A percentile compares a stretch with the other conserved stretches of the same genome.
Evolutionary conservation across 2,797 vertebrate genomes (phyloP).

Genomic region (Falco rusticolus): DNA sequence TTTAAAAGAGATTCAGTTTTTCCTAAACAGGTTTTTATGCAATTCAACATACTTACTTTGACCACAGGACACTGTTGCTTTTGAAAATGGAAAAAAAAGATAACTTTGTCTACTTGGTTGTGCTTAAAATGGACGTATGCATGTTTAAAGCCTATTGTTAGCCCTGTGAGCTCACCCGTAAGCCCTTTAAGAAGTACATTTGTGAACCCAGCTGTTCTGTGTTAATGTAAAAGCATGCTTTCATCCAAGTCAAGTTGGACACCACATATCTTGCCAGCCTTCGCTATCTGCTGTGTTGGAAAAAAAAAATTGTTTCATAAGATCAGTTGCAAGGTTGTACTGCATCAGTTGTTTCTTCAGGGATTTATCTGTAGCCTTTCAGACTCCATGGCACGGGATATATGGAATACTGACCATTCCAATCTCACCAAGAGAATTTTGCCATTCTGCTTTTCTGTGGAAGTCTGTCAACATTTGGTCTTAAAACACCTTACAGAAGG

Average conservation of each 20-base stretch:
- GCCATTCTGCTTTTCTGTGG: not conserved
- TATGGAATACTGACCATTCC: not conserved
- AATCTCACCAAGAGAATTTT: not conserved
- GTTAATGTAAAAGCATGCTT: not conserved
- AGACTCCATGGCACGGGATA: not conserved
- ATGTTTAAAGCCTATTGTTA: not conserved
- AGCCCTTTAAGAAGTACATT: not conserved
- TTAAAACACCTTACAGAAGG: not conserved
- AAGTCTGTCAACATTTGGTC: not conserved
- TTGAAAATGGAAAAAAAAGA: not conserved
- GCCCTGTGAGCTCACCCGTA: not conserved
- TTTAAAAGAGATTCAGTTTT: not conserved
- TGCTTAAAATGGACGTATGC: not conserved
- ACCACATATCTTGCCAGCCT: not conserved
- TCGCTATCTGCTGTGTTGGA: not conserved
- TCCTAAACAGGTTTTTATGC: not conserved
- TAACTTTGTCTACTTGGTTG: not conserved
- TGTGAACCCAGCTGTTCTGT: not conserved
- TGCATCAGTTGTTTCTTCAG: not conserved
- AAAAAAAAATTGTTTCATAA: not conserved
- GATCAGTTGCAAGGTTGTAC: not conserved
- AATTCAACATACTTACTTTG: not conserved
- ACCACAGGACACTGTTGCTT: not conserved
- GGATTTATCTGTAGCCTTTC: not conserved
- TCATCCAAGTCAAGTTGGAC: not conserved